Evolutionary conservation across 92 coral and sea anemone genomes (phyloP).

Genomic region (Palythoa grandiflora): DNA sequence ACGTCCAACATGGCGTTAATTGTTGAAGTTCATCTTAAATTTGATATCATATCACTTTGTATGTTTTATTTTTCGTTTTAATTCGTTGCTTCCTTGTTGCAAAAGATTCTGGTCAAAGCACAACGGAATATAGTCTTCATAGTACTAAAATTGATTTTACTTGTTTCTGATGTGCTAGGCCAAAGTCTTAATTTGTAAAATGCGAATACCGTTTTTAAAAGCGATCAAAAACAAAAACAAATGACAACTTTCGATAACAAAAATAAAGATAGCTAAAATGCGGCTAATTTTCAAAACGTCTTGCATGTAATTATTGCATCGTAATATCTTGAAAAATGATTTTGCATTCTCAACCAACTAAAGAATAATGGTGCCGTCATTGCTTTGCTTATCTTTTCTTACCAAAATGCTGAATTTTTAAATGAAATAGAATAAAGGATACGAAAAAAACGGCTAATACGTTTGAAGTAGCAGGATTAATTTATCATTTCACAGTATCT

Average conservation of each 20-base stretch:
- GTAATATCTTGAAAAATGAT: not conserved
- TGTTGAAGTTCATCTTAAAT: not conserved
- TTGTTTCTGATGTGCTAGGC: not conserved
- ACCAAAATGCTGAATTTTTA: not conserved
- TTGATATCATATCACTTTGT: conserved; percentile 18
- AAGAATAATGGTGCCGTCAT: not conserved
- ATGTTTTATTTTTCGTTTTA: not conserved
- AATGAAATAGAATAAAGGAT: not conserved
- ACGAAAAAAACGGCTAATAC: not conserved
- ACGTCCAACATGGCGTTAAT: not conserved
- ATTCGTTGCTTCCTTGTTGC: not conserved
- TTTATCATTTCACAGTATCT: not conserved
- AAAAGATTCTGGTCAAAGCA: not conserved
- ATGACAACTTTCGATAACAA: not conserved
- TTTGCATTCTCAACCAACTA: not conserved
- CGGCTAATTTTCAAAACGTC: conserved; percentile 25
- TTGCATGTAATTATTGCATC: conserved; percentile 2
- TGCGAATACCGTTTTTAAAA: not conserved
- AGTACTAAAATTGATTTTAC: not conserved
- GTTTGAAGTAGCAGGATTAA: not conserved
- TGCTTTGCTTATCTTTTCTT: not conserved
- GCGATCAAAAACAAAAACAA: conserved; percentile 6
- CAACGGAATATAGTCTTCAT: not conserved
- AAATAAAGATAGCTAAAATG: not conserved
- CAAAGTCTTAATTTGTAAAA: not conserved